Evolutionary conservation across 92 coral and sea anemone species (phyloP), one percentile per base, ranked within the genome.

Genomic region (Heliopora coerulea): DNA sequence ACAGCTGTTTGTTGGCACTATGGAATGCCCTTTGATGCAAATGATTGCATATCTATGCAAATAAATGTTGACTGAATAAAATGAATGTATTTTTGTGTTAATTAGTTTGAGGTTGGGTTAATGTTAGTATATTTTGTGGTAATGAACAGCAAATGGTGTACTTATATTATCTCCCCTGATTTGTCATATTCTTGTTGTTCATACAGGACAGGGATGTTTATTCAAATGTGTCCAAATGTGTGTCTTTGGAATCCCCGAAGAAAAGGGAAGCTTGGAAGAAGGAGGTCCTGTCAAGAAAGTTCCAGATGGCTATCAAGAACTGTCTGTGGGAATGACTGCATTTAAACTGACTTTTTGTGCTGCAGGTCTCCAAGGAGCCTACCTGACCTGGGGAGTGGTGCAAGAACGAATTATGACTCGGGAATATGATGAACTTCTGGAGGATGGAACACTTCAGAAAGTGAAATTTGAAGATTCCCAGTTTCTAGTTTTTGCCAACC

Each of bases 351-450:
- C 83, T 18, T 69, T 87, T 30, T 93, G 98, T 81, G 95, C 83
- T 13, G 85, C 60, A 13, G 98, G 98, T 24, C 86, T 93, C 21
- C 98, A 93, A 72, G 85, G 75, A 21, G 81, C 96, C 0, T 95
- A 95, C 63, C 86, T 95, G 54, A 84, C 96, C 4, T 95, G 99
- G 99, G 99, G 99, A 27, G 89, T 95, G 50, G 50, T 95, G 40
- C 99, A 95, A 50, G 99, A 95, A 62, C 83, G 96, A 21, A 84
- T 95, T 17, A 88, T 95, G 96, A 95, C 99, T 37, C 72, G 26
- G 49, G 72, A 80, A 2, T 95, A 90, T 59, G 34, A 75, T 15
- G 90, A 90, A 59, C 58, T 68, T 23, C 75, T 40, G 18, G 67
- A 88, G 32, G 95, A 90, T 69, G 99, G 99, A 20, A 73, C 95